Percentiles rank a stretch among this genome's conserved stretches.
Conservation (phyloP, 2,113 vertebrate species). For the Plecotus auritus region DNA sequence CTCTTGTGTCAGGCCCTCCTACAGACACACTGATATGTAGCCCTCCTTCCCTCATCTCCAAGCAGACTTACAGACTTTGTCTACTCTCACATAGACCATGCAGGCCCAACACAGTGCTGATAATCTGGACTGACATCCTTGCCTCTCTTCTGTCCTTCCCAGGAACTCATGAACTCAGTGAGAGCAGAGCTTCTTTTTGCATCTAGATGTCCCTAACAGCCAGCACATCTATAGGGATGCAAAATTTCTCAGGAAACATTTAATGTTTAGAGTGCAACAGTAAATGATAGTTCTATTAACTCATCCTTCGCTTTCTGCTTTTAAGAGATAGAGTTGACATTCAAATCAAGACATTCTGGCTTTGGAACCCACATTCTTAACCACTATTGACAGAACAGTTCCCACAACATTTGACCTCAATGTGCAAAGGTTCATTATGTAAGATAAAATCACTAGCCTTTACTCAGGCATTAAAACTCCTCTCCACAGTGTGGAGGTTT, state of each 20-base stretch:
- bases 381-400: conserved; percentile 52
- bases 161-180: neutral
- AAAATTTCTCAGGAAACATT: neutral
- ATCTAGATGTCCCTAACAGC: neutral
- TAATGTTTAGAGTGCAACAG: neutral
- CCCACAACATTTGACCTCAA: conserved; percentile 68
- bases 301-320: neutral
- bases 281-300: neutral
- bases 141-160: neutral
- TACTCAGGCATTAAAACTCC: neutral
- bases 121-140: neutral
- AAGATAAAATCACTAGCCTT: neutral
- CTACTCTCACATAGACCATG: neutral
- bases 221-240: neutral
- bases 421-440: conserved; percentile 45
- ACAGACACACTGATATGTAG: neutral
- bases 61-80: neutral
- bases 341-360: neutral
- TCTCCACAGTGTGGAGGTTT: neutral
- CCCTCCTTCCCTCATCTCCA: neutral
- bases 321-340: neutral
- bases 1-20: neutral
- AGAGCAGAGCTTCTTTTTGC: neutral
- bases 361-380: neutral
- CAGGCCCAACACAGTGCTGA: neutral